Conservation (phyloP, 2,113 vertebrate genomes). For the chimpanzee (Pan troglodytes) region NHGRI_mPanTro3-v2.1_pri NC_086015.1:18625501-18626000, state of each 20-base stretch:
- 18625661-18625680: neutral
- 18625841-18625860: conserved; percentile 46
- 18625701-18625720: neutral
- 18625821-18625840: conserved; percentile 27
- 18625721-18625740: neutral
- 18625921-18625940: conserved; percentile 47
- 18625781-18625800: neutral
- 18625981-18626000: neutral
- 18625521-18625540: neutral
- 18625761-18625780: neutral
- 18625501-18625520: neutral
- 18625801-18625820: conserved; percentile 31
- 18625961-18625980: neutral
- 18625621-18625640: neutral
- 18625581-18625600: neutral
- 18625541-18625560: neutral
- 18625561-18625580: neutral
- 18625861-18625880: conserved; percentile 37
- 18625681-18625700: neutral
- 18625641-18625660: neutral
- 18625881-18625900: neutral
- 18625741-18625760: neutral
- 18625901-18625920: conserved; percentile 39
- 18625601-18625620: neutral
- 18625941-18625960: conserved; percentile 19